Evolutionary conservation across 2,113 vertebrate species (phyloP), one percentile per base, ranked within the genome.

Genomic region (Trichomycterus rosablanca): DNA sequence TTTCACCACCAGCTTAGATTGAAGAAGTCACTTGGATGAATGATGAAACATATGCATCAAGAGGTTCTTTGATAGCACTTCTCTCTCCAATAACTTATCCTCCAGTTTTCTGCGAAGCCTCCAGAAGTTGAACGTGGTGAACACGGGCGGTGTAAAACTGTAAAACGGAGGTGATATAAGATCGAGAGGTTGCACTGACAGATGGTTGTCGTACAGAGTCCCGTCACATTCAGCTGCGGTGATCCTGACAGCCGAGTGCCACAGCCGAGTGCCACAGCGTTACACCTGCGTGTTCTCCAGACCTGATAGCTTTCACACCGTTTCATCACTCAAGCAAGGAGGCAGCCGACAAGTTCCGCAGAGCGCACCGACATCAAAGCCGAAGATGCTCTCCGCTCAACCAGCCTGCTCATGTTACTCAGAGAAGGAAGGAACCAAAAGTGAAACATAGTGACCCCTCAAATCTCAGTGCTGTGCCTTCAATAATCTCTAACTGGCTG

Each of bases 241-340:
- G 28, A 23, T 61, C 28, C 45, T 62, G 57, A 54, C 45, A 32
- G 52, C 60, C 11, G 39, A 44, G 56, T 65, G 66, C 53, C 52
- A 63, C 34, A 63, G 62, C 11, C 11, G 39, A 44, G 56, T 65
- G 66, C 53, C 52, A 63, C 34, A 63, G 62, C 11, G 24, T 45
- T 59, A 69, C 67, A 66, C 53, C 63, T 63, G 67, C 23, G 58
- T 35, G 5, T 63, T 63, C 58, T n/a, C 45, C 52, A 20, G 24
- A 23, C 52, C 53, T 26, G 59, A 59, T 46, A 44, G 32, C 48
- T 74, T 74, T 74, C 63, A 30, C 54, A 32, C 51, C 0, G 40
- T 70, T 70, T 74, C 72, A 59, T 74, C 72, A 67, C 48, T 59
- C 48, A 43, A 67, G 22, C 24, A 8, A 43, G 42, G 53, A 16